Conservation (phyloP, 2,113 vertebrate species). For the Taxidea taxus region DNA sequence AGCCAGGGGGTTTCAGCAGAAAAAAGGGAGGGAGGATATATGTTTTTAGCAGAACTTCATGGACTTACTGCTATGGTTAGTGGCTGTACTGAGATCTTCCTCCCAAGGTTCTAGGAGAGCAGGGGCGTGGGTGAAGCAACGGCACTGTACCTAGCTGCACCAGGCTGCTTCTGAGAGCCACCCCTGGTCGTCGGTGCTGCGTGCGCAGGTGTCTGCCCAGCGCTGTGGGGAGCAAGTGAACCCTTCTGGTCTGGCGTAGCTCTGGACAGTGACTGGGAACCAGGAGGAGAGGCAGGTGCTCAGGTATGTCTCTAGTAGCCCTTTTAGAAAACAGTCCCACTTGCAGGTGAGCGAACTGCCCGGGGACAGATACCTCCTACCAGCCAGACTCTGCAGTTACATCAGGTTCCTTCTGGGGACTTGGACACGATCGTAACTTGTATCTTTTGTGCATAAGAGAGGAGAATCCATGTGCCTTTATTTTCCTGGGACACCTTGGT, state of each 20-base stretch:
- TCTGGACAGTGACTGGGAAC: background rate
- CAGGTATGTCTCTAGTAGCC: background rate
- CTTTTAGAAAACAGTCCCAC: background rate
- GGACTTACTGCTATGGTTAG: background rate
- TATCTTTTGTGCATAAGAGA: background rate
- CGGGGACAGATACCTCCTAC: background rate
- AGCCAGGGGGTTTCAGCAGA: background rate
- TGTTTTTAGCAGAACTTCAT: background rate
- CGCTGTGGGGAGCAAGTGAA: fast-evolving
- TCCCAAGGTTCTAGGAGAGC: background rate
- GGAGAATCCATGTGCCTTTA: background rate
- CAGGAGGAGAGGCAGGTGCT: background rate
- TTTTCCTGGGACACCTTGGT: background rate
- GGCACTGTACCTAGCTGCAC: fast-evolving
- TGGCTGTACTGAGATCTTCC: background rate
- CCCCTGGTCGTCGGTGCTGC: fast-evolving
- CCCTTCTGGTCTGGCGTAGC: fast-evolving
- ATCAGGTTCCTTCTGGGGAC: background rate
- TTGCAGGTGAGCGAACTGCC: background rate
- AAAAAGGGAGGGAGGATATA: background rate
- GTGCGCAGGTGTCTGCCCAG: background rate
- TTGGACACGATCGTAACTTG: fast-evolving
- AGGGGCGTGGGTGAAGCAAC: background rate
- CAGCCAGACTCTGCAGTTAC: background rate
- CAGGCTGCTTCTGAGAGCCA: background rate